Evolutionary conservation across 2,888 invertebrate genomes (phyloP), one percentile per base, ranked within the genome.

Genomic region (Drosophila niveifrons): DNA sequence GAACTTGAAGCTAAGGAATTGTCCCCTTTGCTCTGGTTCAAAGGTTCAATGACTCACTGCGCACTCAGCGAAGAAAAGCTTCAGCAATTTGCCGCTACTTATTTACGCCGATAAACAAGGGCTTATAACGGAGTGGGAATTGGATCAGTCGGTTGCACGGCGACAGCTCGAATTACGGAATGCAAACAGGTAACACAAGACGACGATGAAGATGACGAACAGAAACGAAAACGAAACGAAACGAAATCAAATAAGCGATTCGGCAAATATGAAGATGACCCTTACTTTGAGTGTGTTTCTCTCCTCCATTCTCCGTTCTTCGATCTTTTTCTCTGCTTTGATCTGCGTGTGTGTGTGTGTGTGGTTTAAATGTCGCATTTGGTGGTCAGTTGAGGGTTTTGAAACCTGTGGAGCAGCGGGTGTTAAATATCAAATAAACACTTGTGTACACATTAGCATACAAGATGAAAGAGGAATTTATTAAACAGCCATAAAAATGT

Each of bases 371-470:
- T 82, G 79, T 79, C 82, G 31, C 31, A 10, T 36, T n/a, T 72
- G 82, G 86, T 86, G 86, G 86, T 76, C 82, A 78, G 50, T 64
- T 47, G 59, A 18, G 58, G 44, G 23, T 48, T 13, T 13, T 15
- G 6, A n/a, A 6, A n/a, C 8, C 23, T 23, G 23, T 47, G 28
- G 18, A 43, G 58, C 71, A 73, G 73, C 84, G 83, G 84, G 89
- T 89, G 88, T 89, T 88, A 86, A 81, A 82, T 88, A 84, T 78
- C 88, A 89, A 73, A 82, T 82, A 89, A 89, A 88, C 88, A 88
- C 88, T 88, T 88, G 88, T 82, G 82, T 67, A 80, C 75, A 88
- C 83, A 89, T 75, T 78, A 76, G 72, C 85, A 75, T 79, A 76
- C 66, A 61, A 75, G 67, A 73, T 66, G 62, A 73, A 66, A 66